Evolutionary conservation across 2,113 vertebrate species (phyloP).

Genomic region (Todiramphus chloris): DNA sequence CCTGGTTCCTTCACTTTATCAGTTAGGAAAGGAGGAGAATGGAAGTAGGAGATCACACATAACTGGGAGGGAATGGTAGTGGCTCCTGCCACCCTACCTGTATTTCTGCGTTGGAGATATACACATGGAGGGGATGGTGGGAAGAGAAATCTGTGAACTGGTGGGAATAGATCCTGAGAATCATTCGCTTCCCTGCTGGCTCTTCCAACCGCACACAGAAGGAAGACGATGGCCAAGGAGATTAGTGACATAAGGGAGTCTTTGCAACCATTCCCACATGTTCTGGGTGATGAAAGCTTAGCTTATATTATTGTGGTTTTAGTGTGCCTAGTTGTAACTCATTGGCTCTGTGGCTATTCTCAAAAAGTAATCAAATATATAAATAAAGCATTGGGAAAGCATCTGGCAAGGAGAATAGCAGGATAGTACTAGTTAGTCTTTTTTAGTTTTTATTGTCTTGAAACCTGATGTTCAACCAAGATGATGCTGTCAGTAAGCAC

Average conservation of each 20-base stretch:
- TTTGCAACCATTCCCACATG: background rate
- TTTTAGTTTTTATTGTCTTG: background rate
- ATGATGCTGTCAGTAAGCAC: background rate
- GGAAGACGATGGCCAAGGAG: background rate
- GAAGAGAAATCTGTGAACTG: background rate
- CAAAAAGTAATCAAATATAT: background rate
- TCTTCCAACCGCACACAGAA: background rate
- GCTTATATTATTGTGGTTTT: background rate
- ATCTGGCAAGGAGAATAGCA: background rate
- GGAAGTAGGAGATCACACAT: background rate
- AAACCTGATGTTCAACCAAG: background rate
- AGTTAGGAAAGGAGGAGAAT: background rate
- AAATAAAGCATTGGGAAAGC: background rate
- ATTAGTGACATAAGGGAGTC: background rate
- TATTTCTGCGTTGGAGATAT: background rate
- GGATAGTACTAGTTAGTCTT: background rate
- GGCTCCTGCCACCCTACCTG: background rate
- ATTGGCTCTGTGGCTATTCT: background rate
- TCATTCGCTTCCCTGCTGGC: background rate
- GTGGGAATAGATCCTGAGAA: background rate
- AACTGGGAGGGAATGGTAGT: background rate
- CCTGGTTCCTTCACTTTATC: background rate
- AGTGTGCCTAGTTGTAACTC: background rate
- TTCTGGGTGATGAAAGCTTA: background rate
- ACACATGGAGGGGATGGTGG: background rate